Conservation (phyloP, 2,797 vertebrate genomes). For the Xenentodon cancila region DNA sequence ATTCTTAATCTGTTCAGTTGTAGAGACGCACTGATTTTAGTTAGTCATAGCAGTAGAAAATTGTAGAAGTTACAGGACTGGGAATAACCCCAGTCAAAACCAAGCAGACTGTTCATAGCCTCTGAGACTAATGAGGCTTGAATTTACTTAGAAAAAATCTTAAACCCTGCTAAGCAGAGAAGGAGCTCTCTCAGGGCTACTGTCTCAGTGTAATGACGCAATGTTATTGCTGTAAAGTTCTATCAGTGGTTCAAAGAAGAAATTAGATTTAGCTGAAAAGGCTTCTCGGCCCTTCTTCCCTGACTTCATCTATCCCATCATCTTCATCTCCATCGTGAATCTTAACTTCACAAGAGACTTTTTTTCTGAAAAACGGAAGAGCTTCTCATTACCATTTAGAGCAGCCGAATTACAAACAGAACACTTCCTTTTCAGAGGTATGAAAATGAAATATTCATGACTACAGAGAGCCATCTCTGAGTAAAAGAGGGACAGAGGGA, state of each 20-base stretch:
- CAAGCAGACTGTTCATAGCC: constrained; percentile 7
- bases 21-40: too few relatives aligned
- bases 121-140: constrained; percentile 32
- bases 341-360: constrained; percentile 54
- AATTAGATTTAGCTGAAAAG: constrained; percentile 58
- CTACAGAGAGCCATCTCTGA: constrained; percentile 57
- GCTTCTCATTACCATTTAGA: constrained; percentile 74
- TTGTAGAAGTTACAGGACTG: too few relatives aligned
- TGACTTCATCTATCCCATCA: constrained; percentile 50
- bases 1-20: too few relatives aligned
- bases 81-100: constrained; percentile 28
- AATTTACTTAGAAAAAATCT: constrained; percentile 32
- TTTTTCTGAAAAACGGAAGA: constrained; percentile 36
- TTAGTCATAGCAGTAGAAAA: too few relatives aligned
- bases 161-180: constrained; percentile 3
- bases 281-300: constrained; percentile 17
- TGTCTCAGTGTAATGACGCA: constrained; percentile 17
- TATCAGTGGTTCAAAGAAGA: constrained; percentile 36
- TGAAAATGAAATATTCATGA: constrained; percentile 81
- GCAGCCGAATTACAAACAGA: constrained; percentile 58
- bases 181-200: constrained; percentile 25
- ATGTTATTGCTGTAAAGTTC: constrained; percentile 45
- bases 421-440: constrained; percentile 67
- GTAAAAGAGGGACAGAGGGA: constrained; percentile 17
- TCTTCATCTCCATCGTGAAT: constrained; percentile 59